These are phyloP conservation scores for Melieria crassipennis DNA, from an alignment of 2,888 invertebrate genomes.

Conservation along the genomic window DNA sequence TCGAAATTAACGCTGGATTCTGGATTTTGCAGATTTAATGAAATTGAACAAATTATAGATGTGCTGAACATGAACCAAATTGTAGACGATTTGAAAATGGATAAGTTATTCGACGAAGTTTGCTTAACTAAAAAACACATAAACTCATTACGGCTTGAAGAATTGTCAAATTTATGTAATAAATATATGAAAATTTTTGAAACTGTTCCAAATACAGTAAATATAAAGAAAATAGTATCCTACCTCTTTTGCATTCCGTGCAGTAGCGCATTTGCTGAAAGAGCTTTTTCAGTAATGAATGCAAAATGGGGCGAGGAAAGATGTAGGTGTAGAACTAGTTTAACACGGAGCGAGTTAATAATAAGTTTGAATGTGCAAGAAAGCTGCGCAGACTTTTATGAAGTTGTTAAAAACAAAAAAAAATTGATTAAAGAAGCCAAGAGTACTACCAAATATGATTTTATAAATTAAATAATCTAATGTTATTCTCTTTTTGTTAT, in stretches of 20 bases:
- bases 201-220: background rate
- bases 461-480: background rate
- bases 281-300: background rate
- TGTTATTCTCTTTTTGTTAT: too few relatives aligned
- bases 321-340: background rate
- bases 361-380: background rate
- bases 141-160: background rate
- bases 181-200: background rate
- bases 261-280: constrained; percentile 1
- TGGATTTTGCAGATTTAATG: background rate
- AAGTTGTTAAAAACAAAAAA: background rate
- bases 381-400: background rate
- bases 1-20: background rate
- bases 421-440: background rate
- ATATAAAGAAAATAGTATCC: constrained; percentile 1
- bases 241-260: background rate
- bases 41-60: constrained; percentile 10
- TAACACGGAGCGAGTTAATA: background rate
- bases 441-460: background rate
- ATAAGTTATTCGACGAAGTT: background rate
- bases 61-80: background rate
- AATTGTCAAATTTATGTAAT: background rate
- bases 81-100: background rate
- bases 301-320: background rate
- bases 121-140: background rate